Percentiles rank a stretch among this genome's conserved stretches.
These are phyloP conservation scores for Poeciliopsis paucimaculata DNA, from an alignment of 2,797 vertebrate species.

Conservation along the genomic window DNA sequence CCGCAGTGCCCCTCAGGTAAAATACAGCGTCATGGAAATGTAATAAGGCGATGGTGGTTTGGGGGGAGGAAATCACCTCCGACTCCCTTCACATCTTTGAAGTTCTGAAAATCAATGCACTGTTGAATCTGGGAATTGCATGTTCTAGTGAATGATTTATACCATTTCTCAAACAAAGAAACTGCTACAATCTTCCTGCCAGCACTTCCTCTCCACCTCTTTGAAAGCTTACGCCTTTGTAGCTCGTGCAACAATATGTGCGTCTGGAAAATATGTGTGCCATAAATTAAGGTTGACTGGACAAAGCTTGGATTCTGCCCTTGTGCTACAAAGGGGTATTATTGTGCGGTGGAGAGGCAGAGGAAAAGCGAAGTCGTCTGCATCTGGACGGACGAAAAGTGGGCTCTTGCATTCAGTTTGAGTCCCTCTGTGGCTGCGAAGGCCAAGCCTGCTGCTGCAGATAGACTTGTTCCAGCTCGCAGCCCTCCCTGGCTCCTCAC, in stretches of 20 bases:
- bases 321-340: slow-evolving; percentile 80
- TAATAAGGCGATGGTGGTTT: slow-evolving; percentile 56
- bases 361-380: slow-evolving; percentile 76
- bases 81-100: slow-evolving; percentile 68
- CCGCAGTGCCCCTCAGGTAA: slow-evolving; percentile 56
- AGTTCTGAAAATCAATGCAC: slow-evolving; percentile 74
- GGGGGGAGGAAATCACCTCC: slow-evolving; percentile 58
- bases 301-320: slow-evolving; percentile 83
- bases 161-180: slow-evolving; percentile 75
- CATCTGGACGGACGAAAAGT: slow-evolving; percentile 76
- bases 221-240: slow-evolving; percentile 76
- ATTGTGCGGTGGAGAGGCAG: slow-evolving; percentile 72
- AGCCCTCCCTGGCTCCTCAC: slow-evolving; percentile 77
- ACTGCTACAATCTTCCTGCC: slow-evolving; percentile 72
- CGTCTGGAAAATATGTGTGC: slow-evolving; percentile 76
- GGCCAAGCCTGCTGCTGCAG: slow-evolving; percentile 81
- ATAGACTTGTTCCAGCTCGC: slow-evolving; percentile 84
- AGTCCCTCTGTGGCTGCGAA: slow-evolving; percentile 75
- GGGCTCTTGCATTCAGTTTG: slow-evolving; percentile 70
- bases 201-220: slow-evolving; percentile 67
- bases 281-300: slow-evolving; percentile 85
- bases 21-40: slow-evolving; percentile 66
- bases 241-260: slow-evolving; percentile 73
- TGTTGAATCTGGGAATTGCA: slow-evolving; percentile 72
- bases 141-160: slow-evolving; percentile 79